Conservation (phyloP, 2,888 invertebrate genomes). For the Anagyrus pseudococci region DNA sequence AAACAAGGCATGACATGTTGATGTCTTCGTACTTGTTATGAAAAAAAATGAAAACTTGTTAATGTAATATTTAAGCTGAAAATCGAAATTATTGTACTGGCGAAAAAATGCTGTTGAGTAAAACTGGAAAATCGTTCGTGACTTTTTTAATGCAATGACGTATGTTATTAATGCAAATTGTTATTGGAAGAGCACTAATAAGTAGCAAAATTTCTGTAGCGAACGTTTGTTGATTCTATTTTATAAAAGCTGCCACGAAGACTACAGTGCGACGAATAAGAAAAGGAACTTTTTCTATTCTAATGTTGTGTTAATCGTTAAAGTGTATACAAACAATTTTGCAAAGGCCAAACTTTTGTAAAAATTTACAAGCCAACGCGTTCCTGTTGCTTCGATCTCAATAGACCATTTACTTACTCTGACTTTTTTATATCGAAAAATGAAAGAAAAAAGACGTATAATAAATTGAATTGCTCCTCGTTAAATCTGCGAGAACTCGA, state of each 20-base stretch:
- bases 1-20: too few species aligned
- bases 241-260: background rate
- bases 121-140: conserved; percentile 12
- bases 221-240: conserved; percentile 12
- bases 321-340: conserved; percentile 24
- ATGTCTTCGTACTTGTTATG: too few species aligned
- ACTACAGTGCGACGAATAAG: conserved; percentile 13
- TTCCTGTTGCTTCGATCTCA: too few species aligned
- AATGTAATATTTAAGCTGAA: conserved; percentile 8
- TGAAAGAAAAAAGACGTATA: background rate
- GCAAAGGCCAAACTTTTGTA: conserved; percentile 35
- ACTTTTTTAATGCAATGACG: background rate
- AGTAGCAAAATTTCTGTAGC: conserved; percentile 10
- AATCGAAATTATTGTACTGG: conserved; percentile 2
- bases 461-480: background rate
- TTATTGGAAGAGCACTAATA: conserved; percentile 30
- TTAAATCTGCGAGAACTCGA: background rate
- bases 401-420: conserved; percentile 2
- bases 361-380: conserved; percentile 26
- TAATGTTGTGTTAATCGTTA: conserved; percentile 32
- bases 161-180: conserved; percentile 21
- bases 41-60: conserved; percentile 3
- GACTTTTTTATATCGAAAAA: conserved; percentile 17
- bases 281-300: conserved; percentile 25
- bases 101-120: conserved; percentile 36